phyloP scores from a whole-genome alignment of 2,113 vertebrate species.

The Calcarius ornatus region DNA sequence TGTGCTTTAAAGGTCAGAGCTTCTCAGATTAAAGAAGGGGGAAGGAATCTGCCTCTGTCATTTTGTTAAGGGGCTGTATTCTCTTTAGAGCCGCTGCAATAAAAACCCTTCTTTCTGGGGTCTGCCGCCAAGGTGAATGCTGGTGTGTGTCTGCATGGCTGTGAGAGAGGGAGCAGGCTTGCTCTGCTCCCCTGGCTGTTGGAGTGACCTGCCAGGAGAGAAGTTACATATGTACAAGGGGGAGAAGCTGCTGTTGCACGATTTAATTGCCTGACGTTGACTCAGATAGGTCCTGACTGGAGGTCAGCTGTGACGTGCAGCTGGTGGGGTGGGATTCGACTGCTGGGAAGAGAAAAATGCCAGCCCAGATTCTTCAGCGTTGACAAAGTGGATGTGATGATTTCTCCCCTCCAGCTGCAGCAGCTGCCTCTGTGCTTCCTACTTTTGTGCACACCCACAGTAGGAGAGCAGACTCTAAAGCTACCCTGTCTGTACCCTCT shows the following conservation, averaged over 20 bases:
- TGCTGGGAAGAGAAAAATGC: slow-evolving; percentile 38
- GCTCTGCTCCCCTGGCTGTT: neutral
- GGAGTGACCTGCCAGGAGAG: neutral
- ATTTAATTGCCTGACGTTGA: neutral
- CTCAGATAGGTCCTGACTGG: slow-evolving; percentile 51
- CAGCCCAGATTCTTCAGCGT: neutral
- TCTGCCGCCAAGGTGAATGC: neutral
- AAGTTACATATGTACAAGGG: neutral
- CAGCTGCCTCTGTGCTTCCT: neutral
- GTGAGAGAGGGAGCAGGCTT: neutral
- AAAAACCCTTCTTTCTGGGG: neutral
- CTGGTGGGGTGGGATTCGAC: slow-evolving; percentile 49
- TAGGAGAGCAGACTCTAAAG: slow-evolving; percentile 1
- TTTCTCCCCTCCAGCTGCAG: slow-evolving; percentile 38
- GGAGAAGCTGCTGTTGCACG: neutral
- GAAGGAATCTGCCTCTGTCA: neutral
- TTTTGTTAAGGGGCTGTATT: neutral
- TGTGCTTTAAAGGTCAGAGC: slow-evolving; percentile 40
- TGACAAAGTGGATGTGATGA: slow-evolving; percentile 28
- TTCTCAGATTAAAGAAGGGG: neutral
- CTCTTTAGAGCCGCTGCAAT: neutral
- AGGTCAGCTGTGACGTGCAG: slow-evolving; percentile 62
- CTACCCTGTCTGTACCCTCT: neutral
- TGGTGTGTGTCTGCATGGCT: neutral
- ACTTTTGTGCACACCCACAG: neutral